Evolutionary conservation across 2,888 invertebrate species (phyloP), one percentile per base, ranked within the genome.

Genomic region (Onthophagus sagittarius): DNA sequence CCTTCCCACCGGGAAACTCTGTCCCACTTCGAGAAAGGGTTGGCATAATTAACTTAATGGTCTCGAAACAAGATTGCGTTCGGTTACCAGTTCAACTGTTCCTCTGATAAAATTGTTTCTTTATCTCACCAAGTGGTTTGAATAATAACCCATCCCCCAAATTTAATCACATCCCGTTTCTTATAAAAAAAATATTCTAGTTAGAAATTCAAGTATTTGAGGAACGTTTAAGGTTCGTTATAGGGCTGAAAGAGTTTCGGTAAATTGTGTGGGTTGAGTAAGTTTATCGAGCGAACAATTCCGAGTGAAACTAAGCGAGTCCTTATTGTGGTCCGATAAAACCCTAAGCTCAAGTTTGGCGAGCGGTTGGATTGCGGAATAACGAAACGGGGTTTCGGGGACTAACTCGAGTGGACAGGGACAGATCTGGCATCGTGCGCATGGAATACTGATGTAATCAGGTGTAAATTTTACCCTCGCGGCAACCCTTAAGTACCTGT

Each of bases 11-110:
- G n/a, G 9, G 69, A 72, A 15, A 7, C 71, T 15, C 75, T 67
- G 69, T 79, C 79, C 76, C 78, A 76, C 78, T 79, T 75, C 76
- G 75, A 80, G 79, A 84, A 83, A 83, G 84, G 84, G 83, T 83
- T 82, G 79, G 82, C 39, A 53, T 85, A 85, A 85, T 85, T 85
- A 85, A 85, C 83, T 85, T 85, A 85, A 85, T 85, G 85, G 85
- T 83, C 84, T 82, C 82, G 85, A 85, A 85, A 85, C 85, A 85
- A 85, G 85, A 85, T 85, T 85, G 85, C 84, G 83, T 84, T 85
- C 79, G 84, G 84, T 84, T 85, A 84, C 82, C 83, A 84, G 84
- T 84, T 84, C 82, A 84, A 84, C 84, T 83, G 84, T 83, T 84
- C 81, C 79, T 80, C 82, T 82, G 81, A 85, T 84, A 85, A 84